These are phyloP conservation scores for Pelusios castaneus DNA, from an alignment of 2,113 vertebrate species.

Conservation along the genomic window DNA sequence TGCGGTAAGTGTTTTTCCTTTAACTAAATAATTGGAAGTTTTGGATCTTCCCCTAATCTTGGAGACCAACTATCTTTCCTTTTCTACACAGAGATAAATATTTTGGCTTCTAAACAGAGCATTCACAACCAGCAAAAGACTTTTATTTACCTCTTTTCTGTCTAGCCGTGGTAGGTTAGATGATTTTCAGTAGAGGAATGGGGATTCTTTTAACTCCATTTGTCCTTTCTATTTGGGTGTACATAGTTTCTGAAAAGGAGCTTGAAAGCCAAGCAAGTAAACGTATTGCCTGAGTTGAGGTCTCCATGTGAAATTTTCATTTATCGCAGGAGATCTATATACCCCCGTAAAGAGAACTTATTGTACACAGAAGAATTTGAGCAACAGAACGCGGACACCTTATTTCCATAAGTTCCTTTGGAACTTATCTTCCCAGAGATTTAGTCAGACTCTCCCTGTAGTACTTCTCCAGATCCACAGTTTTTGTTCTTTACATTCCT, in stretches of 20 bases:
- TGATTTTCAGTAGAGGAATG: background rate
- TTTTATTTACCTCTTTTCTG: background rate
- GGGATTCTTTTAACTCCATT: background rate
- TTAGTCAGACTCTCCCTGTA: background rate
- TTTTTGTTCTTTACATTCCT: background rate
- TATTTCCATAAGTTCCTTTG: too few species aligned
- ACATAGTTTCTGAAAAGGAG: background rate
- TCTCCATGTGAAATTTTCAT: background rate
- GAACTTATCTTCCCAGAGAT: too few species aligned
- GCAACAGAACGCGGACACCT: background rate
- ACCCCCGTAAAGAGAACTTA: background rate
- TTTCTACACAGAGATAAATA: background rate
- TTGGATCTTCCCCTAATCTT: background rate
- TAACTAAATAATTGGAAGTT: rapidly evolving
- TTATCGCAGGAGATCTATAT: background rate
- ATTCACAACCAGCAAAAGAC: background rate
- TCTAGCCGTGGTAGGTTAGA: background rate
- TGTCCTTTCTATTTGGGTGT: background rate
- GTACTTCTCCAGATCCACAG: background rate
- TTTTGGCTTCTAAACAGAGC: background rate
- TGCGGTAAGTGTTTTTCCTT: background rate
- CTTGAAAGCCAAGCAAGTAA: background rate
- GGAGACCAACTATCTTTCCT: background rate
- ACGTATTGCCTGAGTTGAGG: background rate
- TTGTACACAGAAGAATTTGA: background rate